Base-by-base conservation (phyloP, 2,113 vertebrate species). In the Colossoma macropomum region DNA sequence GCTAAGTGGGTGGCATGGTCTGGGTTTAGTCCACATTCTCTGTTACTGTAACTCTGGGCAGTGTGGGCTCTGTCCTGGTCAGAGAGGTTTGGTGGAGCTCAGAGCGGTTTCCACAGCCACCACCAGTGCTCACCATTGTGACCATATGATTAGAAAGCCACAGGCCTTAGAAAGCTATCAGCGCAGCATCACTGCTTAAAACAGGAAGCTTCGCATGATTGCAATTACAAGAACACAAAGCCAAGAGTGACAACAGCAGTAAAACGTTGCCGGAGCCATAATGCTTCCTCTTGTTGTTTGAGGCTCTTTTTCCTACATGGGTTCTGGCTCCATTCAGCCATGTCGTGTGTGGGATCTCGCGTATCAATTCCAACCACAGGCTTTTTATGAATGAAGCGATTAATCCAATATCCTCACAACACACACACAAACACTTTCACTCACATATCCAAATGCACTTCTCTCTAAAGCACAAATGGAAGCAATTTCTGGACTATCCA, bases 401-500 rank as follows among this genome's bases (percentile, higher is more conserved):
- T 84, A 56, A 74, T 66, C 41, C 62, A 79, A 79, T 79, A 63
- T 79, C 27, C 77, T 52, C 63, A 68, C 45, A 79, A 62, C 52
- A 34, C 73, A 45, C 72, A 68, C 62, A 54, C 60, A 75, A 38
- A 56, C 50, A 65, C 52, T 28, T 25, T 25, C 52, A 76, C 30
- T 11, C 65, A 45, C 66, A 80, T 48, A 45, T 45, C 32, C 48
- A 80, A 23, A 75, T 30, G 28, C 84, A 56, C n/a, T 56, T 25
- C 56, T 50, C 71, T 56, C 19, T 16, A 27, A 63, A 52, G 77
- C 65, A 80, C 56, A 70, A 81, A 59, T 72, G 77, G 82, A 86
- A 76, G 77, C 66, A 83, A 86, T 84, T 54, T 81, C 68, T 83
- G 84, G 86, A 83, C 87, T 65, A 70, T n/a, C 60, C 3, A 4